These are phyloP conservation scores for Tupaia tana DNA, from an alignment of 2,113 vertebrate genomes.

Conservation along the genomic window DNA sequence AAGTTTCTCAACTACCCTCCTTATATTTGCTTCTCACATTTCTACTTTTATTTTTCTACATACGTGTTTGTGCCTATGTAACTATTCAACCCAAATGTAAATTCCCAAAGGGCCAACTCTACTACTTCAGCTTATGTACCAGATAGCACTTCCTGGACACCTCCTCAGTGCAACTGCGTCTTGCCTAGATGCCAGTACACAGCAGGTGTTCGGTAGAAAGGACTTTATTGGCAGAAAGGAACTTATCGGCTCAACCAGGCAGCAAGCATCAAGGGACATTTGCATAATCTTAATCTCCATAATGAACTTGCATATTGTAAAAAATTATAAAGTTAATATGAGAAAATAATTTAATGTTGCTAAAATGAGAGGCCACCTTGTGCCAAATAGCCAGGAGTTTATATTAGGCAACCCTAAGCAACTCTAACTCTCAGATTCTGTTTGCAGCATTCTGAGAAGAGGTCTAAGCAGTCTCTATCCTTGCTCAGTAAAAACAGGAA, in stretches of 20 bases:
- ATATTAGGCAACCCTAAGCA: constrained; percentile 46
- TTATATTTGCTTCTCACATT: background rate
- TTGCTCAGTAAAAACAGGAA: constrained; percentile 19
- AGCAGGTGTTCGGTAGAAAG: constrained; percentile 9
- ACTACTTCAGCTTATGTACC: constrained; percentile 23
- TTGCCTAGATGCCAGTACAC: constrained; percentile 8
- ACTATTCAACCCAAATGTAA: constrained; percentile 28
- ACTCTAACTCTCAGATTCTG: constrained; percentile 38
- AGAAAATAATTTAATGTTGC: background rate
- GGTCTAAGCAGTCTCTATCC: background rate
- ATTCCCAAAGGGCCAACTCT: constrained; percentile 11
- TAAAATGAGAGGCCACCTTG: constrained; percentile 36
- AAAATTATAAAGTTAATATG: constrained; percentile 34
- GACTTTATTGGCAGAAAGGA: constrained; percentile 45
- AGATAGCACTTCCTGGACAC: background rate
- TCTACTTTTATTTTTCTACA: background rate
- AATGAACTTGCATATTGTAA: constrained; percentile 23
- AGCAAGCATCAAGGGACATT: constrained; percentile 3
- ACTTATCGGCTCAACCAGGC: constrained; percentile 32
- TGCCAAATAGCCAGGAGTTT: constrained; percentile 16
- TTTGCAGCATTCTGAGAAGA: constrained; percentile 52
- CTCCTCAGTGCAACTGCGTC: background rate
- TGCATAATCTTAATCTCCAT: constrained; percentile 42
- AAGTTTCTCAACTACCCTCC: too few species aligned
- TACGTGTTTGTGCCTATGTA: background rate